phyloP scores from a whole-genome alignment of 2,113 vertebrate species.

The Nymphicus hollandicus region DNA sequence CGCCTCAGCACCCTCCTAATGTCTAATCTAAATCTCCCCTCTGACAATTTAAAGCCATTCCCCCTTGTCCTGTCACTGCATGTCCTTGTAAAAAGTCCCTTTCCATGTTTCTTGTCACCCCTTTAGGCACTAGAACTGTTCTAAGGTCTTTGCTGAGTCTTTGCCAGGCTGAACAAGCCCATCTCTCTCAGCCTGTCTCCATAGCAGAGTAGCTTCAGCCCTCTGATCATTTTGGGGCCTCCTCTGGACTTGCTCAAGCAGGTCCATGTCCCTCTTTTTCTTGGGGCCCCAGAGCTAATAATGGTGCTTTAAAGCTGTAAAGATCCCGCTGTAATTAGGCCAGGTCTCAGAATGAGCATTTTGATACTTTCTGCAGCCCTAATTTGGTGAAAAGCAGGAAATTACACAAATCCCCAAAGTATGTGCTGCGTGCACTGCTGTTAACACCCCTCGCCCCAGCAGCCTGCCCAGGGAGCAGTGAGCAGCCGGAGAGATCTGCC shows the following conservation, averaged over 20 bases:
- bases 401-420: fast-evolving
- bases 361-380: background rate
- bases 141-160: background rate
- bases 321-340: background rate
- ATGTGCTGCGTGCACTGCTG: background rate
- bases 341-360: background rate
- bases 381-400: background rate
- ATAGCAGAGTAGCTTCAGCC: background rate
- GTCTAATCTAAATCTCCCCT: background rate
- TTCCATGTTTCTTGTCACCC: background rate
- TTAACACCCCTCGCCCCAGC: background rate
- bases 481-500: background rate
- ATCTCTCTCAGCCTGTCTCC: background rate
- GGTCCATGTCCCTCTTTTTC: background rate
- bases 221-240: background rate
- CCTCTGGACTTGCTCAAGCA: background rate
- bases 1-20: background rate
- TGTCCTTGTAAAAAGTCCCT: background rate
- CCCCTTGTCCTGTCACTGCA: background rate
- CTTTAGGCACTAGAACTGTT: background rate
- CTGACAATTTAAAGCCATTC: background rate
- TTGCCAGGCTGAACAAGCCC: background rate
- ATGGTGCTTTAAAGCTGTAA: background rate
- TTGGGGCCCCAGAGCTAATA: background rate
- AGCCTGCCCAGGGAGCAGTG: background rate